A percentile compares a stretch with the other conserved stretches of the same genome.
Conservation (phyloP, 2,797 vertebrate genomes). For the Crocodylus rhombifer region DNA sequence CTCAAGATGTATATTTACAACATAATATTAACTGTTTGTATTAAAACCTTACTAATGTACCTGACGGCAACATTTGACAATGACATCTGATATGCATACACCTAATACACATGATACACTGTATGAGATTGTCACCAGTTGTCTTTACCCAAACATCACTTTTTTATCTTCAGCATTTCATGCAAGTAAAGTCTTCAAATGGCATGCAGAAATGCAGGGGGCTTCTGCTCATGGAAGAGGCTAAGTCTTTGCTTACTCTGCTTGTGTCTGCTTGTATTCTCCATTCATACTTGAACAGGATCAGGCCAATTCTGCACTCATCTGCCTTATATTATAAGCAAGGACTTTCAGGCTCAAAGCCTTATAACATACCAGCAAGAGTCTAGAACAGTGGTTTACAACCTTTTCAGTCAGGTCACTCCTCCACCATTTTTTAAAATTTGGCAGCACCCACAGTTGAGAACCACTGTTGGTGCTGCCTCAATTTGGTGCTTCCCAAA, state of each 20-base stretch:
- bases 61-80: background rate
- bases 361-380: background rate
- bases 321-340: background rate
- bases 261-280: background rate
- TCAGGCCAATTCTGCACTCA: background rate
- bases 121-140: background rate
- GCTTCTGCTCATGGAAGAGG: background rate
- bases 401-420: too few species aligned
- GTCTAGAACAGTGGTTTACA: background rate
- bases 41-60: background rate
- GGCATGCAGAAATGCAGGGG: background rate
- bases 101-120: rapidly evolving
- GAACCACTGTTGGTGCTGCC: too few species aligned
- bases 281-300: background rate
- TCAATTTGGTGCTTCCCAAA: too few species aligned
- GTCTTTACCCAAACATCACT: background rate
- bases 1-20: background rate
- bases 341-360: constrained; percentile 17
- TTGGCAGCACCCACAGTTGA: too few species aligned
- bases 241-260: background rate
- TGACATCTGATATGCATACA: background rate
- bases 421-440: too few species aligned
- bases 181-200: background rate
- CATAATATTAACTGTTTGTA: background rate
- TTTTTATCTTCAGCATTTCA: background rate